Conservation (phyloP, 30 jellyfish, hydroid and myxozoan species). For the Hydractinia echinata region DNA sequence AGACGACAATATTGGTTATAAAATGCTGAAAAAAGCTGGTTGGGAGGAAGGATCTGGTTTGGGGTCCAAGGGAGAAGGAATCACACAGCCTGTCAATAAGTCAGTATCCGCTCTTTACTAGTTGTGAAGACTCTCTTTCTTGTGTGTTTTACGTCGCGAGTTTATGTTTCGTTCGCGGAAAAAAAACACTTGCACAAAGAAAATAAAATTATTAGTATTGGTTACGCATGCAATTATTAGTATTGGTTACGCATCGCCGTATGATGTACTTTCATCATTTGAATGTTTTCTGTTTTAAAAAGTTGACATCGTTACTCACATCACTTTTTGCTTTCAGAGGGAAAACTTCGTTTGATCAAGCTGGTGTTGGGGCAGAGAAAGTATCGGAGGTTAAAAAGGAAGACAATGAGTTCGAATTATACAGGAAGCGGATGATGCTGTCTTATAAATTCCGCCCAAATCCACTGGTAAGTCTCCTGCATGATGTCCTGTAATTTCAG, state of each 20-base stretch:
- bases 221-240: too few species aligned
- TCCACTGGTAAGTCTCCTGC: slow-evolving; percentile 67
- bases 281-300: too few species aligned
- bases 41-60: slow-evolving; percentile 94
- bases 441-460: slow-evolving; percentile 92
- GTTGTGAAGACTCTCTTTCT: too few species aligned
- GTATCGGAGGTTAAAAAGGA: slow-evolving; percentile 66
- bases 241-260: too few species aligned
- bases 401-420: slow-evolving; percentile 81
- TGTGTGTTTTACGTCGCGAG: too few species aligned
- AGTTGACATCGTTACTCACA: too few species aligned
- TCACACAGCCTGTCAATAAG: slow-evolving; percentile 83
- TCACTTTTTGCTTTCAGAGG: slow-evolving; percentile 41
- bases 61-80: slow-evolving; percentile 87
- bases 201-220: too few species aligned
- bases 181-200: too few species aligned
- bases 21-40: slow-evolving; percentile 88
- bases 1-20: slow-evolving; percentile 79
- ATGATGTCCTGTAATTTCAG: too few species aligned
- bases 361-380: slow-evolving; percentile 91
- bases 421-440: slow-evolving; percentile 94
- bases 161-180: too few species aligned
- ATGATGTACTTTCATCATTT: too few species aligned
- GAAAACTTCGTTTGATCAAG: slow-evolving; percentile 65
- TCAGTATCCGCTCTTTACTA: slow-evolving; percentile 6